Conservation (phyloP, 2,113 vertebrate genomes). For the Nipponia nippon region DNA sequence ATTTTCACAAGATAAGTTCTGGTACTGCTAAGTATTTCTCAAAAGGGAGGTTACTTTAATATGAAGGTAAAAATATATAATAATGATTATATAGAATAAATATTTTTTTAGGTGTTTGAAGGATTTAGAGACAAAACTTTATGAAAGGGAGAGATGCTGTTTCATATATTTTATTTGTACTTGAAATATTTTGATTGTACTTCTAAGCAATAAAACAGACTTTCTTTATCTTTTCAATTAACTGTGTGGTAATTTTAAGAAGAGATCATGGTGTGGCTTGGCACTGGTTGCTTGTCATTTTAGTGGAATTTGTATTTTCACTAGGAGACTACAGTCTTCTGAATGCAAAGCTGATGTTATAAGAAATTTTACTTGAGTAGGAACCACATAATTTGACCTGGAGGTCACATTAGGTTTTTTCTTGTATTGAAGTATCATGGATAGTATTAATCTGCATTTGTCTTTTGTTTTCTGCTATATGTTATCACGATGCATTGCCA, state of each 20-base stretch:
- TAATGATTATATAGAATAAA: background rate
- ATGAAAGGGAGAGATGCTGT: background rate
- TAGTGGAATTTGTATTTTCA: background rate
- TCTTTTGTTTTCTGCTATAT: slow-evolving; percentile 38
- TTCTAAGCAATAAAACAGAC: background rate
- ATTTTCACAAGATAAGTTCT: background rate
- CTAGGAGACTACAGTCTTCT: background rate
- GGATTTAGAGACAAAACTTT: background rate
- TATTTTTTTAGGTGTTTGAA: background rate
- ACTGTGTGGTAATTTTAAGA: background rate
- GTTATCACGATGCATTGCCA: slow-evolving; percentile 38
- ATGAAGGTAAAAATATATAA: background rate
- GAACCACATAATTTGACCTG: background rate
- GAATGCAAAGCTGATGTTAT: background rate
- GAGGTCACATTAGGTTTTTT: background rate
- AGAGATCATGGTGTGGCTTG: background rate
- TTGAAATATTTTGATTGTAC: background rate
- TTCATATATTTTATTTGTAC: background rate
- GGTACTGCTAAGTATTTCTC: background rate
- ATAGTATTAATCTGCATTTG: slow-evolving; percentile 39
- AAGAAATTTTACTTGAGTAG: background rate
- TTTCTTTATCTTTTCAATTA: background rate
- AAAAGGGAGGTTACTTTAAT: background rate
- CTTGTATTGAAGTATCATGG: background rate
- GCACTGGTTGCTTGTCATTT: background rate